phyloP scores from a whole-genome alignment of 2,113 vertebrate species.

The Lepus europaeus region DNA sequence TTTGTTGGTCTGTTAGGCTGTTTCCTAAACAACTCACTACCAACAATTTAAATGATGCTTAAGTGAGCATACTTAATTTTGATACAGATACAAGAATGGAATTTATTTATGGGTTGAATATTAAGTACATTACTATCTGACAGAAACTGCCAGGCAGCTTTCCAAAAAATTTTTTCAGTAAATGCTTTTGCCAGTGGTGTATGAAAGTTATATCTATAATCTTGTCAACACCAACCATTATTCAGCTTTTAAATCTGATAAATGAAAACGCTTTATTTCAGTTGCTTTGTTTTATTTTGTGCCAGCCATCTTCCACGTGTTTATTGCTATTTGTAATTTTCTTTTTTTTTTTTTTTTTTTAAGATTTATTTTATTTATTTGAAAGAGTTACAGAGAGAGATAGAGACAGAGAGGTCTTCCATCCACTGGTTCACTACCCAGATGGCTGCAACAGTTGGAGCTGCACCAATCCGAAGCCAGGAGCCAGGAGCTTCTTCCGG shows the following conservation, averaged over 20 bases:
- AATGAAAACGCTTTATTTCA: constrained; percentile 7
- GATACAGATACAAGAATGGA: background rate
- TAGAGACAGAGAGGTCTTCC: too few species aligned
- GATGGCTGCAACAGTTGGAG: too few species aligned
- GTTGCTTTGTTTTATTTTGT: background rate
- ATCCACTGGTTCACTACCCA: too few species aligned
- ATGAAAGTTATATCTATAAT: background rate
- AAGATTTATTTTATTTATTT: too few species aligned
- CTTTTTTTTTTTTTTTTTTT: too few species aligned
- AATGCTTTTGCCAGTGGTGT: background rate
- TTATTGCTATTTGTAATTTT: background rate
- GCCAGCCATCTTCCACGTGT: background rate
- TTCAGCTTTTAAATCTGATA: background rate
- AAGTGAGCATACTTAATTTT: background rate
- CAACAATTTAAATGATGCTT: background rate
- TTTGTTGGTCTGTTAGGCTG: background rate
- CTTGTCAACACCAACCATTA: background rate
- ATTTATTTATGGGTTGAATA: background rate
- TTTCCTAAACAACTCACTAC: background rate
- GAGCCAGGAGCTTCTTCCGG: too few species aligned
- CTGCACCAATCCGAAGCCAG: too few species aligned
- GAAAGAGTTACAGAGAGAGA: too few species aligned
- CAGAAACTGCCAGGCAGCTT: background rate
- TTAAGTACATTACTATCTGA: constrained; percentile 1
- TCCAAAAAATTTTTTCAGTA: background rate